phyloP scores from a whole-genome alignment of 2,113 vertebrate genomes.

The Ptychochromis oligacanthus region DNA sequence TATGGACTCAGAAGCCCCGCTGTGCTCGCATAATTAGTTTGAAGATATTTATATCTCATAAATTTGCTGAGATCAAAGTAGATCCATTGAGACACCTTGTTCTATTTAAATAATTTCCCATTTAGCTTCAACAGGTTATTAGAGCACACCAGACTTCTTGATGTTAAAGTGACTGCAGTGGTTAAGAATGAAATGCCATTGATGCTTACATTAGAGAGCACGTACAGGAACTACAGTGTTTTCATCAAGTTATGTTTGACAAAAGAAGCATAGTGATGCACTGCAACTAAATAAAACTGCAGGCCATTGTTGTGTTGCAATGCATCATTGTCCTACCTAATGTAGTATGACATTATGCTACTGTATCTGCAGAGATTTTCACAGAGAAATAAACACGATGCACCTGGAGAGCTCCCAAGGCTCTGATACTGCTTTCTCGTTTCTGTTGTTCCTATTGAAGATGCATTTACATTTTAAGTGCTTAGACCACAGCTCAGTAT shows the following conservation, averaged over 20 bases:
- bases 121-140: conserved; percentile 46
- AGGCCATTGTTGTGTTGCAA: conserved; percentile 22
- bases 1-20: conserved; percentile 39
- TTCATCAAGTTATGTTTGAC: not conserved
- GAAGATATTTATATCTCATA: conserved; percentile 67
- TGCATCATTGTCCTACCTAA: conserved; percentile 19
- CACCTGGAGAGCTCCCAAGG: conserved; percentile 39
- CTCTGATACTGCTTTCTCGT: conserved; percentile 16
- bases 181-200: not conserved
- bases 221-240: not conserved
- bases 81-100: conserved; percentile 63
- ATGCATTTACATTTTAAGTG: conserved; percentile 72
- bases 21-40: conserved; percentile 65
- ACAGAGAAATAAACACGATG: conserved; percentile 25
- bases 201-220: not conserved
- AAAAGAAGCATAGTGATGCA: not conserved
- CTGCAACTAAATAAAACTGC: conserved; percentile 2
- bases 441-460: conserved; percentile 36
- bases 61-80: conserved; percentile 66
- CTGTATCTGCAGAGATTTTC: conserved; percentile 26
- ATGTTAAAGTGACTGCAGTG: conserved; percentile 22
- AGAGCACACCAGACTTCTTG: not conserved
- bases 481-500: conserved; percentile 50
- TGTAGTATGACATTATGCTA: not conserved
- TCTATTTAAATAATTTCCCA: conserved; percentile 63